Evolutionary conservation across 2,888 invertebrate genomes (phyloP).

Genomic region (Coleophora flavipennella): DNA sequence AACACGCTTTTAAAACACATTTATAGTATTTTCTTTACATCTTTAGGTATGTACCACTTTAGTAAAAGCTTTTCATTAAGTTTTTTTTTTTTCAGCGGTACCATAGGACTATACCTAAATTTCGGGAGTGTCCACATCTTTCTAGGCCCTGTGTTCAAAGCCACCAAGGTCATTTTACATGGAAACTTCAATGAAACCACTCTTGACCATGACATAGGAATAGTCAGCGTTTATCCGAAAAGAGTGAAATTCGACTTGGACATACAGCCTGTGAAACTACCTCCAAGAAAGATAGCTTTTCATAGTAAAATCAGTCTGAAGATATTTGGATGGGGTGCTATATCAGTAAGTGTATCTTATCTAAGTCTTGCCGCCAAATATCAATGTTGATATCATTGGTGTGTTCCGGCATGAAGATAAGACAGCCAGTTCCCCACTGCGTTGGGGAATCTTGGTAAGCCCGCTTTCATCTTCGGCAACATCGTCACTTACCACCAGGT

Average conservation of each 20-base stretch:
- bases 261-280: not conserved
- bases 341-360: constrained; percentile 5
- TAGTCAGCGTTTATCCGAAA: constrained; percentile 1
- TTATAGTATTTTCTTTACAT: no score
- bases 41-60: not conserved
- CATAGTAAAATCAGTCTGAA: not conserved
- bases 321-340: constrained; percentile 1
- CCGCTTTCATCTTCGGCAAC: no score
- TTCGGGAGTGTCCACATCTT: constrained; percentile 1
- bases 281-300: not conserved
- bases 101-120: not conserved
- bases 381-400: no score
- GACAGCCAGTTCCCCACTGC: no score
- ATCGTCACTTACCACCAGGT: no score
- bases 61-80: not conserved
- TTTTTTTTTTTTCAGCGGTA: not conserved
- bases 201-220: constrained; percentile 7
- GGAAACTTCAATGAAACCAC: not conserved
- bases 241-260: not conserved
- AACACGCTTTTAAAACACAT: no score
- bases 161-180: constrained; percentile 1
- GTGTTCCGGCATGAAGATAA: no score
- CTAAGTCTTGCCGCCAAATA: no score
- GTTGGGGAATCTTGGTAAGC: no score
- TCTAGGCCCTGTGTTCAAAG: not conserved